Evolutionary conservation across 2,797 vertebrate species (phyloP).

Genomic region (Danio kyathit): DNA sequence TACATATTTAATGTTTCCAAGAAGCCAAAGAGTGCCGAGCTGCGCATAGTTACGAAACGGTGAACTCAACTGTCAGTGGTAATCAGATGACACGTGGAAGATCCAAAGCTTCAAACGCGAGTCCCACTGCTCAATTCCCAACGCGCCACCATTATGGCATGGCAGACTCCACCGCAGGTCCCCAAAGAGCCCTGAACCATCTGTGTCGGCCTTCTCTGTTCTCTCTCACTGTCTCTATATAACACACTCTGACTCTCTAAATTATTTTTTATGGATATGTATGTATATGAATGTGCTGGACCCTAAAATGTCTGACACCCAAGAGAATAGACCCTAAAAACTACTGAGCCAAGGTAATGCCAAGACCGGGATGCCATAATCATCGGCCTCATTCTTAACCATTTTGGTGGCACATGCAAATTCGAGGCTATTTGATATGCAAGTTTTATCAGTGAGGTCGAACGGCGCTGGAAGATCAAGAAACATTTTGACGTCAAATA

Average conservation of each 20-base stretch:
- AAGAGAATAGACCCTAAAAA: slow-evolving; percentile 28
- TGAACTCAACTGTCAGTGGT: slow-evolving; percentile 14
- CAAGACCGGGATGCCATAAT: slow-evolving; percentile 32
- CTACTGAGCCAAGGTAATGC: slow-evolving; percentile 34
- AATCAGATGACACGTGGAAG: slow-evolving; percentile 29
- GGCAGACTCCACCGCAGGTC: slow-evolving; percentile 35
- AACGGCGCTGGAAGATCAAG: not conserved
- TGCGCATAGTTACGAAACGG: slow-evolving; percentile 11
- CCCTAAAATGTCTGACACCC: slow-evolving; percentile 16
- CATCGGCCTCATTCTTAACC: slow-evolving; percentile 29
- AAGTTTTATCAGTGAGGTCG: slow-evolving; percentile 16
- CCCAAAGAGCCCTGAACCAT: slow-evolving; percentile 44
- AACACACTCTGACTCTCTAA: slow-evolving; percentile 1
- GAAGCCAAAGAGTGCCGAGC: not conserved
- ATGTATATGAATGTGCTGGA: slow-evolving; percentile 40
- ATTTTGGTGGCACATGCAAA: slow-evolving; percentile 49
- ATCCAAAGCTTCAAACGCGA: not conserved
- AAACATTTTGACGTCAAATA: not conserved
- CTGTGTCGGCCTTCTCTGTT: slow-evolving; percentile 35
- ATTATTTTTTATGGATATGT: slow-evolving; percentile 45
- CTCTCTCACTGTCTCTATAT: not conserved
- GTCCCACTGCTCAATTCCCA: slow-evolving; percentile 38
- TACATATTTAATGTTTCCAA: slow-evolving; percentile 2
- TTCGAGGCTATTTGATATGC: slow-evolving; percentile 26
- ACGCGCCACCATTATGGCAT: slow-evolving; percentile 4